Base-by-base conservation (phyloP, 2,797 vertebrate genomes). In the Molossus alvarezi region DNA sequence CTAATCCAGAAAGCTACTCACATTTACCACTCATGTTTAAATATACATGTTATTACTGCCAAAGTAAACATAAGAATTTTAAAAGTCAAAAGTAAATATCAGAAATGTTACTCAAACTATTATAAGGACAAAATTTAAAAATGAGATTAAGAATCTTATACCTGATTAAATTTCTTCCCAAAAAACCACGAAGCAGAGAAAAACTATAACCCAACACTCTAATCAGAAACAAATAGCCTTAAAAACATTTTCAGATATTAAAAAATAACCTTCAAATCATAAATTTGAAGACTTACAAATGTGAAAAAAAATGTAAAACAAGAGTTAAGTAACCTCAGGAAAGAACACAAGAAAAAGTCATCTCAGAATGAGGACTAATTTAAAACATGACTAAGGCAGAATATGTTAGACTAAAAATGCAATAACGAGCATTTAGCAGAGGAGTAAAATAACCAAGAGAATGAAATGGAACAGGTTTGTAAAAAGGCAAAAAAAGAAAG, bases 201-300 rank as follows among this genome's bases (percentile, higher is more conserved):
- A 89, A 67, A 11, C 13, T 76, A 14, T 57, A 87, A 72, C 2
- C 11, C 33, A 81, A 51, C 2, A 76, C 3, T 29, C 4, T 64
- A 65, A 57, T 62, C 33, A 77, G 62, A 60, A 85, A 58, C 15
- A 80, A 89, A 55, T 21, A 80, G 17, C n/a, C 51, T 76, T 69
- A 69, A 81, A 94, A 57, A 3, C 13, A 84, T 37, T 92, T 89
- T 69, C 17, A 57, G 9, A 81, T 69, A 53, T 55, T 80, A 76
- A 87, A 76, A 58, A 88, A 20, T 48, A 60, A 75, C 6, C 3
- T 88, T 91, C 45, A 80, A 85, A 48, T 65, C 23, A 73, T 27
- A 93, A 88, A 57, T 71, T 37, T 60, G 83, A 87, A 87, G 58
- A 67, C 13, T 65, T 41, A 83, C 9, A 89, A 89, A 76, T 72